These are phyloP conservation scores for Micromussa lordhowensis DNA, from an alignment of 92 coral and sea anemone genomes.

Conservation along the genomic window DNA sequence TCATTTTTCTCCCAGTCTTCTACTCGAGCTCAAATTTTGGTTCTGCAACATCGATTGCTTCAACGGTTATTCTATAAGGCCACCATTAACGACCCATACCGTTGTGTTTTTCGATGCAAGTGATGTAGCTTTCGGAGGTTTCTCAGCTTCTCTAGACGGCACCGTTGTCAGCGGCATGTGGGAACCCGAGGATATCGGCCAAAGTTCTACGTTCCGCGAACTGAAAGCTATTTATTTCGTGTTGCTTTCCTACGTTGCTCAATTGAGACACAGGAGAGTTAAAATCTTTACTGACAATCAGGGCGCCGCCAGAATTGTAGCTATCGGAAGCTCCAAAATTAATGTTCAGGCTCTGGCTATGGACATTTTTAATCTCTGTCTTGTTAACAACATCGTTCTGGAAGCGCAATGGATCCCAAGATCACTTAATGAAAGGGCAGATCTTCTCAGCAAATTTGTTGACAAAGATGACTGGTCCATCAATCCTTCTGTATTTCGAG, in stretches of 20 bases:
- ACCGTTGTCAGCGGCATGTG: conserved; percentile 56
- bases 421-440: conserved; percentile 59
- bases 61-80: conserved; percentile 56
- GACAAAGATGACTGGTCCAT: conserved; percentile 78
- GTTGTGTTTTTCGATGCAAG: conserved; percentile 64
- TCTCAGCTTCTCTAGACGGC: conserved; percentile 46
- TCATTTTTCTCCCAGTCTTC: conserved; percentile 19
- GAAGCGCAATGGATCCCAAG: conserved; percentile 76
- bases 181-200: conserved; percentile 30
- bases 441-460: conserved; percentile 55
- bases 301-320: conserved; percentile 69
- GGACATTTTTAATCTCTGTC: conserved; percentile 59
- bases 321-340: conserved; percentile 66
- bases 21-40: conserved; percentile 70
- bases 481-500: conserved; percentile 50
- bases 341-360: conserved; percentile 43
- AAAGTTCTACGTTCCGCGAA: conserved; percentile 66
- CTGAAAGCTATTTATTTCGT: conserved; percentile 68
- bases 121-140: conserved; percentile 68
- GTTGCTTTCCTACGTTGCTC: conserved; percentile 8
- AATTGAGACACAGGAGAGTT: conserved; percentile 42
- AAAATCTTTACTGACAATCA: conserved; percentile 61
- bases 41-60: conserved; percentile 35
- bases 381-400: conserved; percentile 35
- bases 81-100: conserved; percentile 17